phyloP scores from a whole-genome alignment of 2,888 invertebrate species.

The Amblyjoppa proteus region DNA sequence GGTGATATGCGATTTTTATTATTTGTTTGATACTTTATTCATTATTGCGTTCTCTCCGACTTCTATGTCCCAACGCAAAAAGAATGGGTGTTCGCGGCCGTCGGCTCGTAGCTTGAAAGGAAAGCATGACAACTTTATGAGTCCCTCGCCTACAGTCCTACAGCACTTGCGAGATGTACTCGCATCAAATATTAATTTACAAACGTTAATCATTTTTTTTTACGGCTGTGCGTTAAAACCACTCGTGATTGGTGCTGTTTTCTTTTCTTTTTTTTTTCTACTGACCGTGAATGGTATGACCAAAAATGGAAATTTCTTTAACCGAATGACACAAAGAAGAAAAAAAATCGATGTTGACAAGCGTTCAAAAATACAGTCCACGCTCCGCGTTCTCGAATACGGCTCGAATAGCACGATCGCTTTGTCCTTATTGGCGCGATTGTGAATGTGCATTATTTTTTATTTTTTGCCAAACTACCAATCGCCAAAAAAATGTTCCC shows the following conservation, averaged over 20 bases:
- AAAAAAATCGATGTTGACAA: neutral
- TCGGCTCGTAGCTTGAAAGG: conserved; percentile 84
- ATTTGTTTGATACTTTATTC: conserved; percentile 64
- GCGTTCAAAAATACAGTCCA: conserved; percentile 3
- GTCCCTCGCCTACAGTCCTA: conserved; percentile 72
- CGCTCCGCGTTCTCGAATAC: neutral
- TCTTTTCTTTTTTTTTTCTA: neutral
- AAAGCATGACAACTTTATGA: conserved; percentile 83
- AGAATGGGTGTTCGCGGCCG: conserved; percentile 83
- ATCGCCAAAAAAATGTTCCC: neutral
- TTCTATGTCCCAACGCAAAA: conserved; percentile 82
- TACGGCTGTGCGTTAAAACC: conserved; percentile 40
- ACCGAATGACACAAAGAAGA: neutral
- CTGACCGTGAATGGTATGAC: neutral
- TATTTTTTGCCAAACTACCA: conserved; percentile 20
- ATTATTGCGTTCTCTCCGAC: conserved; percentile 80
- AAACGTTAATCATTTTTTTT: conserved; percentile 18
- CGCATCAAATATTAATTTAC: conserved; percentile 26
- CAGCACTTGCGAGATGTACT: conserved; percentile 58
- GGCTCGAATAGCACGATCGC: neutral
- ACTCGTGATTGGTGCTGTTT: conserved; percentile 50
- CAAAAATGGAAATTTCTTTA: neutral
- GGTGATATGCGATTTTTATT: conserved; percentile 47
- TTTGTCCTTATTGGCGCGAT: conserved; percentile 16
- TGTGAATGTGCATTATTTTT: conserved; percentile 19